These are phyloP conservation scores for Rosalia funebris DNA, from an alignment of 2,888 invertebrate genomes.

Conservation along the genomic window DNA sequence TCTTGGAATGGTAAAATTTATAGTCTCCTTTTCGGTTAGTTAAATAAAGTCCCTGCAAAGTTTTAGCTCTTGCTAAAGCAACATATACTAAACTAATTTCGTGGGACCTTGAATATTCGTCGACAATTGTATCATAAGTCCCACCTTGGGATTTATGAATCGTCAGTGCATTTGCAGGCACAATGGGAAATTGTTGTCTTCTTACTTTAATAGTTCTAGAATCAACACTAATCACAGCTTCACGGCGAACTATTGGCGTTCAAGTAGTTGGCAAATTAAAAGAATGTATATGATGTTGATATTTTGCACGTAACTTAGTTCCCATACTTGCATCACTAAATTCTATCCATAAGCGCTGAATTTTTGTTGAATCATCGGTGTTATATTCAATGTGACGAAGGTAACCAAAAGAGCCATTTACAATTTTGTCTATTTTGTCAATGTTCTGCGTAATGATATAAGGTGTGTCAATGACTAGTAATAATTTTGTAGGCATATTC, in stretches of 20 bases:
- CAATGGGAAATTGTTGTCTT: not conserved
- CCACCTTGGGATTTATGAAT: not conserved
- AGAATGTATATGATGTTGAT: constrained; percentile 22
- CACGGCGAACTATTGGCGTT: constrained; percentile 20
- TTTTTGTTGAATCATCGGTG: constrained; percentile 12
- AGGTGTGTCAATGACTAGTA: not conserved
- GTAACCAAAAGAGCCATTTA: constrained; percentile 21
- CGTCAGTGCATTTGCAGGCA: not conserved
- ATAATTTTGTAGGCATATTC: not conserved
- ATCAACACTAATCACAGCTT: not conserved
- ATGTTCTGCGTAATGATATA: not conserved
- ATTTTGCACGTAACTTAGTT: constrained; percentile 15
- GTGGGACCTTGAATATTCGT: not conserved
- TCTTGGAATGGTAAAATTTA: not conserved
- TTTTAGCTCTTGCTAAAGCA: not conserved
- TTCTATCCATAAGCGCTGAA: constrained; percentile 25
- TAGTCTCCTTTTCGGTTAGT: not conserved
- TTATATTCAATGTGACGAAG: constrained; percentile 15
- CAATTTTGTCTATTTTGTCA: not conserved
- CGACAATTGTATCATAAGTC: not conserved
- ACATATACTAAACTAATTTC: not conserved
- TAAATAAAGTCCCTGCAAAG: not conserved
- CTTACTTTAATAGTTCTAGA: not conserved
- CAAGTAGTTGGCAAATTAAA: constrained; percentile 18
- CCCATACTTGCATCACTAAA: constrained; percentile 20